These are phyloP conservation scores for Leptinotarsa peninsularis DNA, from an alignment of 2,888 invertebrate species.

Conservation along the genomic window DNA sequence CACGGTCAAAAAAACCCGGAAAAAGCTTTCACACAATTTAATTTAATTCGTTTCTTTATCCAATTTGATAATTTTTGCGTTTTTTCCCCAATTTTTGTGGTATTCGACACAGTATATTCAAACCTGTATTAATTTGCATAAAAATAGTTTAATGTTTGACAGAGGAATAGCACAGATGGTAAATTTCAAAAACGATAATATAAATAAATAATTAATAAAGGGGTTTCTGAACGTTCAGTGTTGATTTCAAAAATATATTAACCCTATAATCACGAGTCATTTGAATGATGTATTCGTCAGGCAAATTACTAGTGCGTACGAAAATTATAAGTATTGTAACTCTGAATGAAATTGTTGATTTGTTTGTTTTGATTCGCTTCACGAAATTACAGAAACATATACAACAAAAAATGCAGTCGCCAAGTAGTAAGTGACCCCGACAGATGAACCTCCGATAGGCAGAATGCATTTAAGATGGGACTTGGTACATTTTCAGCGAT, in stretches of 20 bases:
- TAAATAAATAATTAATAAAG: neutral
- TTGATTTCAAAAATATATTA: neutral
- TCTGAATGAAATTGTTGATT: neutral
- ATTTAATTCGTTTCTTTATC: no score
- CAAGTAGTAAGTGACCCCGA: neutral
- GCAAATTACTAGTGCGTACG: neutral
- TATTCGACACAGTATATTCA: no score
- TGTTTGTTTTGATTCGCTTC: conserved; percentile 8
- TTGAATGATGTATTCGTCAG: neutral
- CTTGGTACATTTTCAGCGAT: neutral
- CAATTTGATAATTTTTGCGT: no score
- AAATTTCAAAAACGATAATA: neutral
- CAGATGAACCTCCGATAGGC: neutral
- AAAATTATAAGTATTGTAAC: neutral
- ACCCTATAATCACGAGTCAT: neutral
- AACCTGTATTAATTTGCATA: no score
- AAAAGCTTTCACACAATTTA: no score
- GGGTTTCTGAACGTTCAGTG: no score
- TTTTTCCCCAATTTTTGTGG: no score
- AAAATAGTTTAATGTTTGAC: no score
- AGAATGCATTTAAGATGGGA: neutral
- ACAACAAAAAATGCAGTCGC: conserved; percentile 3
- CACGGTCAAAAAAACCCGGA: no score
- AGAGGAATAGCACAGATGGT: no score
- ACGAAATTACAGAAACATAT: neutral